Evolutionary conservation across 2,888 invertebrate species (phyloP), one percentile per base, ranked within the genome.

Genomic region (Cheiracanthium punctorium): DNA sequence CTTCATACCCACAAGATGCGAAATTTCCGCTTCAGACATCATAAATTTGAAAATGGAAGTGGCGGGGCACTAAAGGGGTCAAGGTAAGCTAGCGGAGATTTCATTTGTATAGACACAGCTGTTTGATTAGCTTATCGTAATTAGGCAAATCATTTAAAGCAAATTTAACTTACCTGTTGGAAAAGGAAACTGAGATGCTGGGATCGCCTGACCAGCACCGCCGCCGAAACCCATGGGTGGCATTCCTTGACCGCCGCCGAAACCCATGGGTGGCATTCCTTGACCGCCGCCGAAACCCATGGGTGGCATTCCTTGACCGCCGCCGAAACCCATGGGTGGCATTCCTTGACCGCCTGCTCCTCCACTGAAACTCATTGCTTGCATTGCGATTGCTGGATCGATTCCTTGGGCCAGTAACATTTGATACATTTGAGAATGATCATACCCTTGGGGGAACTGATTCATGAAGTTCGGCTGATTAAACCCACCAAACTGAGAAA

Each of bases 381-480:
- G 76, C 76, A 87, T 80, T 14, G 74, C 76, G 33, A 52, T 33
- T 65, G 48, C 64, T 43, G 87, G 72, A 71, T 87, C 80, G 32
- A 80, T 65, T 37, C 87, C 87, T 81, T 87, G 87, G 43, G 76
- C 81, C n/a, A 73, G 64, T 43, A 87, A 52, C 28, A 72, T 72
- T 64, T 77, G 76, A 52, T 76, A 77, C 7, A 87, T 5, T 17
- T 76, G 72, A 37, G 76, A 65, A 0, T 73, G 80, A 65, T 86
- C 75, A n/a, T 75, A 30, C 10, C 80, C 86, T 14, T 43, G 58
- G 7, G 33, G 70, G 14, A 4, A 30, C 5, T n/a, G 17, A 7
- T 30, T 30, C 2, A 1, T 12, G 1, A 14, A 14, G 5, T n/a
- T n/a, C 4, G 30, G 30, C 10, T 67, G 30, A 14, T 14, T 2